These are phyloP conservation scores for Mactra quadrangularis DNA, from an alignment of 1,140 invertebrate species.

Conservation along the genomic window DNA sequence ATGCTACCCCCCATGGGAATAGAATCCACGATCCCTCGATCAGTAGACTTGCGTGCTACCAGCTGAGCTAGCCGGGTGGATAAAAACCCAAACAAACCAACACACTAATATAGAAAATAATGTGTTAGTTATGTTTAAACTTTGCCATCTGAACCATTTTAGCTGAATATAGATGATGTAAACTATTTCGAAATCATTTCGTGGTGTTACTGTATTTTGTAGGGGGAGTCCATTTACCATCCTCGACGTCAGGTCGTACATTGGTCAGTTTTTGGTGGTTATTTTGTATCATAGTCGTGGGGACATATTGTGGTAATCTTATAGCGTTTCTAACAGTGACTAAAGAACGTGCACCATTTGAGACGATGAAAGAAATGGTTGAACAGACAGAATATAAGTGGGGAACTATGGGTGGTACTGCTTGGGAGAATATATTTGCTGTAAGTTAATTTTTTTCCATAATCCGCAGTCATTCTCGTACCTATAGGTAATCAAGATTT, in stretches of 20 bases:
- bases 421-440: constrained; percentile 50
- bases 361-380: constrained; percentile 63
- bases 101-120: too few relatives aligned
- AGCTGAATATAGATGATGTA: too few relatives aligned
- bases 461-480: background rate
- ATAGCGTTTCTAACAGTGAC: constrained; percentile 95
- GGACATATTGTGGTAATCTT: constrained; percentile 96
- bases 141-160: too few relatives aligned
- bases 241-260: constrained; percentile 69
- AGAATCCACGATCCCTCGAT: too few relatives aligned
- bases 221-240: constrained; percentile 68
- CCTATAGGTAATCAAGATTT: too few relatives aligned
- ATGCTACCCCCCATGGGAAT: too few relatives aligned
- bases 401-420: constrained; percentile 63
- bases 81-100: too few relatives aligned
- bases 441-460: constrained; percentile 63
- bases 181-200: too few relatives aligned
- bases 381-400: constrained; percentile 65
- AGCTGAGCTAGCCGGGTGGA: too few relatives aligned
- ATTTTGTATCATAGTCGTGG: constrained; percentile 94
- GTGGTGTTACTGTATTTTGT: too few relatives aligned
- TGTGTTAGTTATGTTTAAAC: too few relatives aligned
- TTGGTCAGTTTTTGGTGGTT: constrained; percentile 97
- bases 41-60: too few relatives aligned
- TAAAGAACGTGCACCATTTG: constrained; percentile 66